phyloP scores from a whole-genome alignment of 2,797 vertebrate species.

The Neopelma chrysocephalum region DNA sequence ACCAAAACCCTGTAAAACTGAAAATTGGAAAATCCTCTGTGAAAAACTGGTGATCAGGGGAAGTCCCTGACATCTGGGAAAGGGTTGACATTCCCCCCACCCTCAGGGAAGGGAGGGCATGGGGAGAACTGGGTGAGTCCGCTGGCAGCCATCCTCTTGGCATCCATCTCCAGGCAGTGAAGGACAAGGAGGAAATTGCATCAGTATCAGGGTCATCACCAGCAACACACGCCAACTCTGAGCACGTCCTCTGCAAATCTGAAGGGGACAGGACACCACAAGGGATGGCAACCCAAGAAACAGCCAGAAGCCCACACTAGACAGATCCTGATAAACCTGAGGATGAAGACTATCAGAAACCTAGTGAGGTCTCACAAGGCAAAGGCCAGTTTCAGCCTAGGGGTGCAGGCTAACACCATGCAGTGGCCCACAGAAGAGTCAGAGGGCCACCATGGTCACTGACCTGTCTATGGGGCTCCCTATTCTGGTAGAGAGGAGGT shows the following conservation, averaged over 20 bases:
- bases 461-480: background rate
- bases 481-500: background rate
- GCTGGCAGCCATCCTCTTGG: background rate
- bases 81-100: background rate
- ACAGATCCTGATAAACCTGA: background rate
- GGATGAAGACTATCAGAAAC: background rate
- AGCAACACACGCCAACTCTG: rapidly evolving
- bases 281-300: background rate
- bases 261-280: background rate
- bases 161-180: background rate
- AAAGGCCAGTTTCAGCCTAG: background rate
- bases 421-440: background rate
- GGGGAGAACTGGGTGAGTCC: rapidly evolving
- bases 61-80: background rate
- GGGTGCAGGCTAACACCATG: no score
- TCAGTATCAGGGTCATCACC: rapidly evolving
- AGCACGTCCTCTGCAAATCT: background rate
- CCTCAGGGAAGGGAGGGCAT: background rate
- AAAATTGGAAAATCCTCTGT: background rate
- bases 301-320: background rate
- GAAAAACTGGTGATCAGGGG: background rate
- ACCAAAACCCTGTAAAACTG: background rate
- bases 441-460: background rate
- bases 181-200: background rate
- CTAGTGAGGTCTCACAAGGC: rapidly evolving